A percentile compares a stretch with the other conserved stretches of the same genome.
Conservation (phyloP, 2,113 vertebrate species). For the Mustela lutreola region DNA sequence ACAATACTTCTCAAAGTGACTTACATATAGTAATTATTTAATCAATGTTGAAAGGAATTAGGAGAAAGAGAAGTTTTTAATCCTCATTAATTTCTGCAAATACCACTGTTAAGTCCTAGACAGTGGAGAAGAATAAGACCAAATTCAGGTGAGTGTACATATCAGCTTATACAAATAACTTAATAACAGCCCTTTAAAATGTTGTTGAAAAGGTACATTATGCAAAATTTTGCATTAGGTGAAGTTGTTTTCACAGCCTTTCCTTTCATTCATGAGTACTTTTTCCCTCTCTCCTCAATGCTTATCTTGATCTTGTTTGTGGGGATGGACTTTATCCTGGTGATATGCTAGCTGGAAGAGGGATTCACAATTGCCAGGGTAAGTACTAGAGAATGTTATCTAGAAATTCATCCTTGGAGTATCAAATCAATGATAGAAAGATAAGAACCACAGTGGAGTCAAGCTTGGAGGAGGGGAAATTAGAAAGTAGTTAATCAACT, state of each 20-base stretch:
- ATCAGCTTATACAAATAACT: background rate
- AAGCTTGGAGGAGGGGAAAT: background rate
- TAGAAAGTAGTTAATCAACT: background rate
- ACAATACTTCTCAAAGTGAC: background rate
- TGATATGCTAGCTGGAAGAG: background rate
- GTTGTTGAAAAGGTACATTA: background rate
- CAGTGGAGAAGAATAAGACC: background rate
- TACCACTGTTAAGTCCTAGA: background rate
- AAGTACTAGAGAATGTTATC: background rate
- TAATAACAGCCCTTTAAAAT: background rate
- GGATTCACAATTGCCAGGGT: background rate
- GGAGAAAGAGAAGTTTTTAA: conserved; percentile 13
- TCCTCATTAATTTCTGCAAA: background rate
- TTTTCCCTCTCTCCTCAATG: background rate
- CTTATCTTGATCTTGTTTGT: background rate
- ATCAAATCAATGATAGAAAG: background rate
- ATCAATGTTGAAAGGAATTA: conserved; percentile 34
- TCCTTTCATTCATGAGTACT: background rate
- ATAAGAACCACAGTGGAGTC: background rate
- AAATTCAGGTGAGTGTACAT: background rate
- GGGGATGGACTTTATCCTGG: background rate
- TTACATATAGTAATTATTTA: background rate
- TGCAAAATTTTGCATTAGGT: background rate
- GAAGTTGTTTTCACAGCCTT: background rate
- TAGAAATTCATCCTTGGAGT: background rate